These are phyloP conservation scores for Porphyrio hochstetteri DNA, from an alignment of 2,113 vertebrate species.

Conservation along the genomic window DNA sequence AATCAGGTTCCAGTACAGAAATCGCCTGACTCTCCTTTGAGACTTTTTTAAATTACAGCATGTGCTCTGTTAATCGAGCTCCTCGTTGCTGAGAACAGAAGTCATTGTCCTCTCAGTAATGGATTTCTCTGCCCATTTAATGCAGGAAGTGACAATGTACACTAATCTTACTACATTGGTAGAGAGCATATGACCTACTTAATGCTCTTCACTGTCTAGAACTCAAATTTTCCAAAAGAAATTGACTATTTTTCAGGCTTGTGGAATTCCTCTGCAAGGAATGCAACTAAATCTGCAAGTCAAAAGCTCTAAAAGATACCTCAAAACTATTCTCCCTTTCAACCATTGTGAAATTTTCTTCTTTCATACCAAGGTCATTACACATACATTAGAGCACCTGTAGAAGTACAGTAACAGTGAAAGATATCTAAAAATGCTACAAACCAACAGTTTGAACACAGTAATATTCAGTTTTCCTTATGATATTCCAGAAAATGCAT, in stretches of 20 bases:
- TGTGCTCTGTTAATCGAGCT: constrained; percentile 12
- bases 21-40: background rate
- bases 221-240: background rate
- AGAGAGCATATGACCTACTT: background rate
- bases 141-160: background rate
- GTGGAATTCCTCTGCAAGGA: background rate
- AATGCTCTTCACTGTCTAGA: background rate
- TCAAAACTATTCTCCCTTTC: background rate
- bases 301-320: background rate
- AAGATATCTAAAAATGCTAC: background rate
- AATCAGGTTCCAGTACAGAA: constrained; percentile 32
- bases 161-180: background rate
- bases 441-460: background rate
- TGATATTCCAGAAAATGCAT: background rate
- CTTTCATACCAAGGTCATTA: background rate
- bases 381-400: background rate
- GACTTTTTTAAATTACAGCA: background rate
- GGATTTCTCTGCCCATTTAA: constrained; percentile 1
- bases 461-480: background rate
- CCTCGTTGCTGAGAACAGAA: background rate
- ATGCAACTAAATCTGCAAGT: background rate
- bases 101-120: background rate
- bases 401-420: background rate
- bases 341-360: background rate
- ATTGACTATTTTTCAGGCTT: background rate